Evolutionary conservation across 2,888 invertebrate species (phyloP), one percentile per base, ranked within the genome.

Genomic region (Toxonevra muliebris): DNA sequence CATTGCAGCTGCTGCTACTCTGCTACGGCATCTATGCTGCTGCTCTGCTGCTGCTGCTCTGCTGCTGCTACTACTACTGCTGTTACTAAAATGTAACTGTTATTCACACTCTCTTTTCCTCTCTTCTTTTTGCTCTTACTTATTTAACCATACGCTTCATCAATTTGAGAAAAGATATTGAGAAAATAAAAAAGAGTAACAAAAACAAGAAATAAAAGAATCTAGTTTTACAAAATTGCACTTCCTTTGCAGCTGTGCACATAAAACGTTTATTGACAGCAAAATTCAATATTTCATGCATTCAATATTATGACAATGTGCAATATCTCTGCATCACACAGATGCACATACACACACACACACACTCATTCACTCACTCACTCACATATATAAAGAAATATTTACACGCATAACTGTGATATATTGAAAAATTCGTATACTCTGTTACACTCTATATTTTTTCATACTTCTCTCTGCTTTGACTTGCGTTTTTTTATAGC

Each of bases 281-380:
- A 74, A 77, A 76, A 76, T 78, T 76, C 75, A 76, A 79, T 81
- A 80, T 79, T 79, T 81, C 77, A 80, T 76, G 74, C 73, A 73
- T 74, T 78, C 78, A 73, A 75, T 78, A 75, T 76, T 75, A 74
- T 78, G 77, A 79, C 80, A 79, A 79, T 77, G 72, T 76, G 76
- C 75, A 76, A 74, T 76, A 74, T 70, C 68, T 71, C 69, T 72
- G 64, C 61, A 59, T 17, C 55, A n/a, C 48, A 52, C 57, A 53
- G 13, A 48, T 48, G 50, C 15, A 48, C 30, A 30, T 3, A 15
- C 2, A 48, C 8, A 48, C 52, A 45, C 0, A 45, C 40, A 7
- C 54, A 42, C 19, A 50, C 12, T 43, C 45, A 43, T 43, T 43
- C 12, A 9, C 30, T 30, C 20, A 55, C 13, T n/a, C 40, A 63